phyloP scores from a whole-genome alignment of 2,113 vertebrate genomes.

The Machaerirhynchus nigripectus region DNA sequence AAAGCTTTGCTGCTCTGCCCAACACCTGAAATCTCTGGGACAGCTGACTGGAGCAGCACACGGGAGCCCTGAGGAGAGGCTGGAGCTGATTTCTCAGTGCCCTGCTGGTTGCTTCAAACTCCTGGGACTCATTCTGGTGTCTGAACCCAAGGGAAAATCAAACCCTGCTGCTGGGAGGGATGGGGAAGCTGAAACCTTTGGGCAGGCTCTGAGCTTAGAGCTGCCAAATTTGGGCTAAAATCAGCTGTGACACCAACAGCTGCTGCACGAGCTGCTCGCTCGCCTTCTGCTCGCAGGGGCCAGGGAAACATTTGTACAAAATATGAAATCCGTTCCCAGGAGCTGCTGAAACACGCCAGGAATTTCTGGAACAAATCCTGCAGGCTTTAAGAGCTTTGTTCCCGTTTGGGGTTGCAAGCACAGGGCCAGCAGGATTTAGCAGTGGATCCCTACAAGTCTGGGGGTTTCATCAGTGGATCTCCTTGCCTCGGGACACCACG shows the following conservation, averaged over 20 bases:
- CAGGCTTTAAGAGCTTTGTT: not conserved
- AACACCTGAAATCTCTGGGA: not conserved
- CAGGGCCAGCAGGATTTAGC: fast-evolving
- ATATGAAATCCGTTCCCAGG: not conserved
- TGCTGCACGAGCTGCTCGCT: not conserved
- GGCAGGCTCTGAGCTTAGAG: not conserved
- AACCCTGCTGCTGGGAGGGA: not conserved
- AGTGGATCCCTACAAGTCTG: fast-evolving
- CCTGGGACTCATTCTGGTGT: not conserved
- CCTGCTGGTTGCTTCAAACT: not conserved
- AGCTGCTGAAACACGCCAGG: not conserved
- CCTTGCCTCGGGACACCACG: fast-evolving
- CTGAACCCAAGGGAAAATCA: not conserved
- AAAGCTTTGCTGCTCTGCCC: not conserved
- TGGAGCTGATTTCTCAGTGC: not conserved
- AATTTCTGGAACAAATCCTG: not conserved
- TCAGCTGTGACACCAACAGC: not conserved
- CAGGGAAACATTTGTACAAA: not conserved
- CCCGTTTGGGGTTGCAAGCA: not conserved
- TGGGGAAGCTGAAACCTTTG: not conserved
- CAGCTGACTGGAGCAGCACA: not conserved
- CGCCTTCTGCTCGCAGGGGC: not conserved
- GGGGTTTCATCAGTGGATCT: not conserved
- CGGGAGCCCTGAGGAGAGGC: fast-evolving
- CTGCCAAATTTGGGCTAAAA: not conserved